Conservation (phyloP, 2,797 vertebrate genomes). For the Platalea minor region DNA sequence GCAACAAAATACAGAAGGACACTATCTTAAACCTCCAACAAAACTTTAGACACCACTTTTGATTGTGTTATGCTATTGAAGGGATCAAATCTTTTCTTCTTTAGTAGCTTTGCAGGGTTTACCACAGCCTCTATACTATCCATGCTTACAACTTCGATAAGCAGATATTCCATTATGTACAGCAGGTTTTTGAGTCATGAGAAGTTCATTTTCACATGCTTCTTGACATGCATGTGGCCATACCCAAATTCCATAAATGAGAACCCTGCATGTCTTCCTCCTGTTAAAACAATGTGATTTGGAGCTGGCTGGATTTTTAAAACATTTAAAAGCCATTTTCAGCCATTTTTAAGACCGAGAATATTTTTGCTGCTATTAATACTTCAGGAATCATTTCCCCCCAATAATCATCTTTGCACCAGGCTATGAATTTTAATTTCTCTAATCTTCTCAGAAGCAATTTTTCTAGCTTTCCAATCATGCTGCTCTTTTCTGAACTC, state of each 20-base stretch:
- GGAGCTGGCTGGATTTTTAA: not conserved
- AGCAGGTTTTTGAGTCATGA: rapidly evolving
- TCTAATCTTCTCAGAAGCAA: slow-evolving; percentile 15
- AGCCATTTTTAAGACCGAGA: not conserved
- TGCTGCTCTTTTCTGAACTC: not conserved
- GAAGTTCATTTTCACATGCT: not conserved
- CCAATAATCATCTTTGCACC: not conserved
- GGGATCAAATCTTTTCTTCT: not conserved
- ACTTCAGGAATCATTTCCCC: not conserved
- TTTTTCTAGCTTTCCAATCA: not conserved
- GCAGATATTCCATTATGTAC: not conserved
- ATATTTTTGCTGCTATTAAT: not conserved
- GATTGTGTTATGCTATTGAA: not conserved
- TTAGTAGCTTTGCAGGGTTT: not conserved
- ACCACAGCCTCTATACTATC: not conserved
- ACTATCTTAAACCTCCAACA: not conserved
- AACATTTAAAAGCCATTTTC: not conserved
- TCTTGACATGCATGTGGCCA: not conserved
- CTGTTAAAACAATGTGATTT: not conserved
- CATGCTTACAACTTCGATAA: not conserved
- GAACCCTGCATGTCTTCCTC: not conserved
- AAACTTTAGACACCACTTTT: not conserved
- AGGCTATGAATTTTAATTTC: slow-evolving; percentile 33
- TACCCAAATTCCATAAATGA: not conserved
- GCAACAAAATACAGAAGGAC: not conserved